Percentiles rank a stretch among this genome's conserved stretches.
Conservation (phyloP, 2,797 vertebrate species). For the Xenops minutus region DNA sequence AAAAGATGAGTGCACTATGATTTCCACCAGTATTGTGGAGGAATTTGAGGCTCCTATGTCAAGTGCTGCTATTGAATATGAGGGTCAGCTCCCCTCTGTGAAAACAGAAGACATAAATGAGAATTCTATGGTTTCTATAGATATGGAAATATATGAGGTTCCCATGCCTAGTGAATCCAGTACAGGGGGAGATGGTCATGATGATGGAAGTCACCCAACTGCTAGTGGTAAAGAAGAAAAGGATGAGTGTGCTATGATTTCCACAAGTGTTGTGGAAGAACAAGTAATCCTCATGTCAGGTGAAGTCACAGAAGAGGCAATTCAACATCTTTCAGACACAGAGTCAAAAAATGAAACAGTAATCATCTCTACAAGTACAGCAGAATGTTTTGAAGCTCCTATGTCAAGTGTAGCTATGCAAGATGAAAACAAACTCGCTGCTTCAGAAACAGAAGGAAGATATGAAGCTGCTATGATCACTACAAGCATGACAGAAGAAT, state of each 20-base stretch:
- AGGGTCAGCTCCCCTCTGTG: not conserved
- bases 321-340: not conserved
- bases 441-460: conserved; percentile 41
- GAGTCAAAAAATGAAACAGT: conserved; percentile 64
- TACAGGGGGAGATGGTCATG: not conserved
- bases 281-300: conserved; percentile 57
- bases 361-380: conserved; percentile 76
- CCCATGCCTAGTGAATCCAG: conserved; percentile 70
- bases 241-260: conserved; percentile 78
- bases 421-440: not conserved
- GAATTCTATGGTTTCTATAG: not conserved
- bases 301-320: not conserved
- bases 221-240: conserved; percentile 73
- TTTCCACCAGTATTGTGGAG: conserved; percentile 75
- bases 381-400: conserved; percentile 70
- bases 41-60: conserved; percentile 75
- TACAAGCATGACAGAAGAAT: conserved; percentile 70
- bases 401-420: conserved; percentile 61
- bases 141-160: conserved; percentile 48
- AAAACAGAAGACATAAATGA: conserved; percentile 20
- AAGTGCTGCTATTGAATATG: conserved; percentile 42
- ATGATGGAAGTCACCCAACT: conserved; percentile 20
- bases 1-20: conserved; percentile 76
- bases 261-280: conserved; percentile 75
- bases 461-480: conserved; percentile 64